phyloP scores from a whole-genome alignment of 2,797 vertebrate genomes.

The Paramormyrops hopkinsi region DNA sequence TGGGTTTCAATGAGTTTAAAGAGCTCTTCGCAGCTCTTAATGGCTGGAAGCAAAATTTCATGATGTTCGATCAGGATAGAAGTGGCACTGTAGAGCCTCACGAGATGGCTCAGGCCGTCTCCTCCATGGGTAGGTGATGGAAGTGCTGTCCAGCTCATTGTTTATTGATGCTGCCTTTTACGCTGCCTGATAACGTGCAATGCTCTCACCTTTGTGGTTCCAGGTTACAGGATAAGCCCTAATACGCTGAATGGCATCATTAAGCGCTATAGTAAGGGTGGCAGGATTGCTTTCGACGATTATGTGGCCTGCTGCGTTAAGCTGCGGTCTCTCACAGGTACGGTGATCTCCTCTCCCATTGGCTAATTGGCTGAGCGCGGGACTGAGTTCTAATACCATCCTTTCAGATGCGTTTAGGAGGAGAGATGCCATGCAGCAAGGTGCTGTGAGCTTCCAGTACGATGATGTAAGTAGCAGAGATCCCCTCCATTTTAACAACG shows the following conservation, averaged over 20 bases:
- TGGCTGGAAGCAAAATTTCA: constrained; percentile 88
- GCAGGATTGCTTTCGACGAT: constrained; percentile 80
- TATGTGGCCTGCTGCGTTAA: constrained; percentile 86
- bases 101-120: constrained; percentile 74
- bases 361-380: neutral
- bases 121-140: constrained; percentile 70
- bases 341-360: neutral
- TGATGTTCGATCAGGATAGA: constrained; percentile 69
- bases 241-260: constrained; percentile 66
- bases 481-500: neutral
- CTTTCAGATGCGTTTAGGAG: constrained; percentile 67
- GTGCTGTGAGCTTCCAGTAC: constrained; percentile 67
- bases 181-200: neutral
- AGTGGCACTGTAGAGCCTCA: constrained; percentile 63
- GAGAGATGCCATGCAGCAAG: constrained; percentile 80
- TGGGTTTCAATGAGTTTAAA: constrained; percentile 89
- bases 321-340: constrained; percentile 78
- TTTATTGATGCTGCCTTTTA: neutral
- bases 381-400: neutral
- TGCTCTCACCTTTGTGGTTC: neutral
- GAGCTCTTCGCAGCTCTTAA: constrained; percentile 75
- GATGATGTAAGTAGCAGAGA: constrained; percentile 66
- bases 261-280: constrained; percentile 77
- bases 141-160: neutral
- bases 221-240: constrained; percentile 77